phyloP scores from a whole-genome alignment of 2,113 vertebrate species.

The Emydocephalus ijimae region DNA sequence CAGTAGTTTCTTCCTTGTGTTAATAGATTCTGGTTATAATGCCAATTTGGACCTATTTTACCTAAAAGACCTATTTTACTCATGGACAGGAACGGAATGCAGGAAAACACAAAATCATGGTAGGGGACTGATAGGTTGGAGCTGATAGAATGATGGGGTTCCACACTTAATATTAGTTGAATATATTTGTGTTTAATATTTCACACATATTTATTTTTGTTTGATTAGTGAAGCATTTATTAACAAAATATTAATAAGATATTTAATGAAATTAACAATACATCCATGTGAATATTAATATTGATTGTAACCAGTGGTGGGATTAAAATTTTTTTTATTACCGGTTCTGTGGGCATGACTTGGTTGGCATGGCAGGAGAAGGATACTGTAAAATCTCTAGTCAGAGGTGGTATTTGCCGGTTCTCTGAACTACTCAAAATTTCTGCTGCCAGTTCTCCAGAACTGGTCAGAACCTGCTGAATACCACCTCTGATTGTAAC shows the following conservation, averaged over 20 bases:
- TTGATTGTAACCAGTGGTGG: not conserved
- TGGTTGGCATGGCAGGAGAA: too few species aligned
- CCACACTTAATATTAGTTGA: not conserved
- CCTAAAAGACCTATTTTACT: not conserved
- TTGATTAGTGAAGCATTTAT: not conserved
- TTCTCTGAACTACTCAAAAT: too few species aligned
- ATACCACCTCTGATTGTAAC: not conserved
- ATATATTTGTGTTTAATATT: not conserved
- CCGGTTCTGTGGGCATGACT: too few species aligned
- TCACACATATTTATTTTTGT: not conserved
- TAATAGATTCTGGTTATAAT: not conserved
- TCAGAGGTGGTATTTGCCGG: too few species aligned
- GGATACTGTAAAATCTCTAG: too few species aligned
- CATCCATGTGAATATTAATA: not conserved
- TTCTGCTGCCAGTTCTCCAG: too few species aligned
- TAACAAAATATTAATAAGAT: not conserved
- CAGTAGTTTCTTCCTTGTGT: not conserved
- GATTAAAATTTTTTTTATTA: accelerated
- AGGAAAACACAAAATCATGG: not conserved
- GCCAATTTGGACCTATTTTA: not conserved
- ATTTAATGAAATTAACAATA: not conserved
- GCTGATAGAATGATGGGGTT: not conserved
- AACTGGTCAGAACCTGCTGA: too few species aligned
- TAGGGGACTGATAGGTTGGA: not conserved
- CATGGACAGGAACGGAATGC: not conserved